These are phyloP conservation scores for Drosophila histrio DNA, from an alignment of 2,888 invertebrate genomes.

Conservation along the genomic window DNA sequence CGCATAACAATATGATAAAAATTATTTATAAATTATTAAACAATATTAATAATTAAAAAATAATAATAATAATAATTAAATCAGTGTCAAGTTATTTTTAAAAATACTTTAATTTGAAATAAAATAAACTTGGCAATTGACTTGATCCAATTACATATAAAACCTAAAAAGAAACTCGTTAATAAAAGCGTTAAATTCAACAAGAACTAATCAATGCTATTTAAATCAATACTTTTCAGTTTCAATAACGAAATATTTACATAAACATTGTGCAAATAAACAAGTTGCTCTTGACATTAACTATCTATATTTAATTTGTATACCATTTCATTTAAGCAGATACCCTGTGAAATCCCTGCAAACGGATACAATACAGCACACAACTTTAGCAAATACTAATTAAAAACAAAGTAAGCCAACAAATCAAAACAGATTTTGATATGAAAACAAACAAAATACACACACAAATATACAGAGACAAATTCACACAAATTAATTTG, in stretches of 20 bases:
- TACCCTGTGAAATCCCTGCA: neutral
- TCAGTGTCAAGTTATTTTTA: too few species aligned
- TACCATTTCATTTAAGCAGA: neutral
- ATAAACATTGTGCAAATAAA: neutral
- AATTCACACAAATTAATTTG: constrained; percentile 1
- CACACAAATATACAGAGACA: neutral
- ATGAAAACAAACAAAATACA: neutral
- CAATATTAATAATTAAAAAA: too few species aligned
- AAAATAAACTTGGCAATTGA: too few species aligned
- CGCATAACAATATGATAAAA: too few species aligned
- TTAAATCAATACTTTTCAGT: too few species aligned
- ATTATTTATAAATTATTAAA: too few species aligned
- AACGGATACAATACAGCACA: constrained; percentile 8
- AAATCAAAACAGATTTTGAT: constrained; percentile 6
- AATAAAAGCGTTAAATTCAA: too few species aligned
- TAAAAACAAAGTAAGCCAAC: constrained; percentile 18
- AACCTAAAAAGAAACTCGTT: too few species aligned
- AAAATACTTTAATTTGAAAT: too few species aligned
- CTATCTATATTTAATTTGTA: neutral
- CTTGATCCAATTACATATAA: too few species aligned
- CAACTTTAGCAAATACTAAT: neutral
- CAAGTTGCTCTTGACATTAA: neutral
- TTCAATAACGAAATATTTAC: neutral
- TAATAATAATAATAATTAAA: too few species aligned
- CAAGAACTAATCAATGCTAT: too few species aligned